Evolutionary conservation across 2,888 invertebrate species (phyloP).

Genomic region (Orchesella flavescens): DNA sequence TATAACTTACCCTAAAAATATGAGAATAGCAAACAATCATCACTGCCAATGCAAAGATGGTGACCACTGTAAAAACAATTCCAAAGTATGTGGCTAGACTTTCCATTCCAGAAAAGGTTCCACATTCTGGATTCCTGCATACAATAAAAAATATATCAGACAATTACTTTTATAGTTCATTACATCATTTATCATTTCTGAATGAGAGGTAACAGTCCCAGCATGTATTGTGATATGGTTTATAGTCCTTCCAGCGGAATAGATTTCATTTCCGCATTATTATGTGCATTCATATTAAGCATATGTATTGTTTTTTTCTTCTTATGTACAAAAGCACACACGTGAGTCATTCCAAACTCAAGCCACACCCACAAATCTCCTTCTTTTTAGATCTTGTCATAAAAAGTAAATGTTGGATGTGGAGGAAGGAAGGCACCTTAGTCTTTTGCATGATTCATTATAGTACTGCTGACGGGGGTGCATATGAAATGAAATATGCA

Average conservation of each 20-base stretch:
- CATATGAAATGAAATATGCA: constrained; percentile 24
- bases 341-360: no score
- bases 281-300: no score
- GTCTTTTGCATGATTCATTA: constrained; percentile 36
- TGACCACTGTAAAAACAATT: constrained; percentile 66
- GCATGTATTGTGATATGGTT: no score
- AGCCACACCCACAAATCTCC: constrained; percentile 51
- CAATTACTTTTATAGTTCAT: not conserved
- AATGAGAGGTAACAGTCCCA: no score
- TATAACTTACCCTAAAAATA: constrained; percentile 71
- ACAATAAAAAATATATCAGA: constrained; percentile 24
- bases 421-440: constrained; percentile 12
- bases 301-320: no score
- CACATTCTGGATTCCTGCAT: constrained; percentile 54
- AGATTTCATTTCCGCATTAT: constrained; percentile 41
- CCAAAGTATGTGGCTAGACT: constrained; percentile 68
- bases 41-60: constrained; percentile 67
- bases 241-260: constrained; percentile 13
- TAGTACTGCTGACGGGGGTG: constrained; percentile 10
- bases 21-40: constrained; percentile 71
- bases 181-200: not conserved
- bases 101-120: constrained; percentile 65
- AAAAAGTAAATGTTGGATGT: constrained; percentile 20
- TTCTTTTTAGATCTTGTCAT: constrained; percentile 31
- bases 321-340: no score